A percentile compares a stretch with the other conserved stretches of the same genome.
Evolutionary conservation across 1,140 invertebrate species (phyloP).

Genomic region (Caenorhabditis brenneri): DNA sequence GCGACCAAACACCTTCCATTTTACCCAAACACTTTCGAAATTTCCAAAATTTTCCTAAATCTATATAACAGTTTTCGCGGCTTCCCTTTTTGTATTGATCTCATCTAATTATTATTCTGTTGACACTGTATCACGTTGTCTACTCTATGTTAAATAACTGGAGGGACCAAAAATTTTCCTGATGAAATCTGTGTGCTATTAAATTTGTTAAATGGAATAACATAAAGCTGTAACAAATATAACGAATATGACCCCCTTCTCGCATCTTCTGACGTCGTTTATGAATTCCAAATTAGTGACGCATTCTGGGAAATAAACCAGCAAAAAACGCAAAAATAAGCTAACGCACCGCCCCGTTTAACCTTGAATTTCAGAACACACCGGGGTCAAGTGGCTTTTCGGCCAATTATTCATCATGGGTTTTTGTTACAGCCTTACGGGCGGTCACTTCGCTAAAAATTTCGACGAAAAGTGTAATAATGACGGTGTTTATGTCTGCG

Average conservation of each 20-base stretch:
- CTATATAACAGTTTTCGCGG: slow-evolving; percentile 17
- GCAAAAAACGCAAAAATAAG: background rate
- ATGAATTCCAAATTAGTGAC: background rate
- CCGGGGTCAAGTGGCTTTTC: slow-evolving; percentile 26
- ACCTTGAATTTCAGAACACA: slow-evolving; percentile 16
- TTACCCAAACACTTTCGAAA: background rate
- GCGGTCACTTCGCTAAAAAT: slow-evolving; percentile 18
- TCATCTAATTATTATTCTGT: background rate
- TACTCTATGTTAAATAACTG: slow-evolving; percentile 15
- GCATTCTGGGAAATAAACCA: background rate
- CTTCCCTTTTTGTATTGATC: slow-evolving; percentile 25
- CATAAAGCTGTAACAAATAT: background rate
- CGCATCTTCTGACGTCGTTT: background rate
- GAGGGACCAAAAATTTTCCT: background rate
- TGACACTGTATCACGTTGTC: slow-evolving; percentile 10
- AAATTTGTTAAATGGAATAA: slow-evolving; percentile 19
- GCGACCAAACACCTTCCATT: background rate
- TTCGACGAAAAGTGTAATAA: slow-evolving; percentile 28
- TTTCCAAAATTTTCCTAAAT: background rate
- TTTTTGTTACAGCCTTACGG: slow-evolving; percentile 35
- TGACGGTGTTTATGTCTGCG: slow-evolving; percentile 1
- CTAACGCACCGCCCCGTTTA: background rate
- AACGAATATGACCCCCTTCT: background rate
- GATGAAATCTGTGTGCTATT: slow-evolving; percentile 29
- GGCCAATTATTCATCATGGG: slow-evolving; percentile 25